These are phyloP conservation scores for Haemorhous mexicanus DNA, from an alignment of 2,113 vertebrate species.

Conservation along the genomic window DNA sequence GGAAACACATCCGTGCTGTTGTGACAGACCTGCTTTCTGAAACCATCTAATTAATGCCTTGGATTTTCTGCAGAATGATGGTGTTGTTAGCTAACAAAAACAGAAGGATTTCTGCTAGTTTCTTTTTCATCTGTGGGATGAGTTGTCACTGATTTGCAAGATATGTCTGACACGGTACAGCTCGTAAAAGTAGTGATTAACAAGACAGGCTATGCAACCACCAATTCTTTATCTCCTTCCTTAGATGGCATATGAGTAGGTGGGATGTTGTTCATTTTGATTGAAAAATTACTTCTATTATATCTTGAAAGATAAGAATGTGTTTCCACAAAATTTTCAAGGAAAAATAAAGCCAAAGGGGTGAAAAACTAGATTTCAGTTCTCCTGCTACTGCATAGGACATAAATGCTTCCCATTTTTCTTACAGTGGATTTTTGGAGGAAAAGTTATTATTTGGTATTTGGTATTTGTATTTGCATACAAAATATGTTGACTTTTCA, in stretches of 20 bases:
- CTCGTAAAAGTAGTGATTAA: not conserved
- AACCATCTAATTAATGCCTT: constrained; percentile 72
- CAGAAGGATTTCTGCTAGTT: constrained; percentile 16
- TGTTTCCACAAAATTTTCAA: not conserved
- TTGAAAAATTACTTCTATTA: not conserved
- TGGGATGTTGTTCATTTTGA: constrained; percentile 3
- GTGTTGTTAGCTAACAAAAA: constrained; percentile 50
- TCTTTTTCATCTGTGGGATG: constrained; percentile 29
- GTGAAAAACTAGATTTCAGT: not conserved
- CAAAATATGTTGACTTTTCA: not conserved
- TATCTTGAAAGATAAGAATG: not conserved
- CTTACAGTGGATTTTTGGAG: not conserved
- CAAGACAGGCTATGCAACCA: not conserved
- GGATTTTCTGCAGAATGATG: constrained; percentile 42
- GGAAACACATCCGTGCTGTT: constrained; percentile 57
- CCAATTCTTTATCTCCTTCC: not conserved
- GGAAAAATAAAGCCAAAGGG: not conserved
- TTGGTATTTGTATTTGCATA: not conserved
- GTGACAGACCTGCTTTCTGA: constrained; percentile 67
- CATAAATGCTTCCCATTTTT: not conserved
- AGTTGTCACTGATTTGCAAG: constrained; percentile 29
- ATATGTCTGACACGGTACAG: not conserved
- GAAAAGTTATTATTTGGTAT: not conserved
- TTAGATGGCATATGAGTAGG: not conserved
- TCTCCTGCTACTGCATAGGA: not conserved